Percentiles rank a stretch among this genome's conserved stretches.
Evolutionary conservation across 2,113 vertebrate genomes (phyloP).

Genomic region (Centropus bengalensis): DNA sequence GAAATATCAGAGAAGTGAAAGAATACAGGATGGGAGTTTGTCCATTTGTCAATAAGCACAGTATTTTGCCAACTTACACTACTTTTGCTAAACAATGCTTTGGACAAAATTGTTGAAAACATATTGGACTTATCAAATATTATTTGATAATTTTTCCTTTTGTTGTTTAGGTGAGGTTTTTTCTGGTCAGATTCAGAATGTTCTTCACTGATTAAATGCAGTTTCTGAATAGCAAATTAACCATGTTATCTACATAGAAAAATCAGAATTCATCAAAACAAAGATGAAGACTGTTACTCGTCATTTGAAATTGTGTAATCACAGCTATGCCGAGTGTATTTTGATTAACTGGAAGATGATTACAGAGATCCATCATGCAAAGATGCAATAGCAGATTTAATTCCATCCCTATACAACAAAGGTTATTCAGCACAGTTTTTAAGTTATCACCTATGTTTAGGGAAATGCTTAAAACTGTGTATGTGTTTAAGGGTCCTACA

Average conservation of each 20-base stretch:
- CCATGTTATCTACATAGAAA: not conserved
- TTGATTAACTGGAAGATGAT: constrained; percentile 53
- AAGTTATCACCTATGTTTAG: not conserved
- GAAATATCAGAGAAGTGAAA: constrained; percentile 8
- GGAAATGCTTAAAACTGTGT: not conserved
- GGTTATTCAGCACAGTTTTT: not conserved
- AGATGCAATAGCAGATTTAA: not conserved
- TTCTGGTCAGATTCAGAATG: not conserved
- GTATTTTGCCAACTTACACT: not conserved
- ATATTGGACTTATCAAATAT: not conserved
- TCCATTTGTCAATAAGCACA: not conserved
- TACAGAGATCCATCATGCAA: not conserved
- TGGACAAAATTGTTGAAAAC: not conserved
- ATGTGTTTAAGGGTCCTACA: not conserved
- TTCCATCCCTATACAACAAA: not conserved
- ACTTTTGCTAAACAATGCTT: not conserved
- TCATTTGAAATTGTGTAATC: constrained; percentile 47
- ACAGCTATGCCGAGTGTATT: constrained; percentile 11
- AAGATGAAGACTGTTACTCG: not conserved
- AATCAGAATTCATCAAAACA: constrained; percentile 30
- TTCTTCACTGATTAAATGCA: constrained; percentile 29
- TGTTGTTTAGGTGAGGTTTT: not conserved
- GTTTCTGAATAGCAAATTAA: constrained; percentile 33
- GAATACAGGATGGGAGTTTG: fast-evolving
- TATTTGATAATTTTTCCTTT: not conserved